Evolutionary conservation across 2,888 invertebrate genomes (phyloP), one percentile per base, ranked within the genome.

Genomic region (Ypsolopha scabrella): DNA sequence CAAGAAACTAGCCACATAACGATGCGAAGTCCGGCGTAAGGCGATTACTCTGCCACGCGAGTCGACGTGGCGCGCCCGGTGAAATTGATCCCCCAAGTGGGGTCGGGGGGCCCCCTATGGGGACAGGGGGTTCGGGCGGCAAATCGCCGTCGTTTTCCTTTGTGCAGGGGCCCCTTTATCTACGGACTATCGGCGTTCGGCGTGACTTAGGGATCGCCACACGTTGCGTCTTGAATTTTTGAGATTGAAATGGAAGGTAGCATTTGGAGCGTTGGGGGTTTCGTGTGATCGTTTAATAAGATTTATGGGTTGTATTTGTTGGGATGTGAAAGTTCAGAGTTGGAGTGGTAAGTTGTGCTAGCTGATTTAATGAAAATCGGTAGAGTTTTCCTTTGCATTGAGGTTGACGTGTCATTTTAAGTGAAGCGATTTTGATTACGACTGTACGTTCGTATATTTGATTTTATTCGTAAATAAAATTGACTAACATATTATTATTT

Each of bases 31-130:
- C 71, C 69, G 63, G 63, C 59, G 61, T 74, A 75, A 73, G 73
- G 69, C 73, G 75, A 75, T 75, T 75, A 75, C 70, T 63, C 53
- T 60, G 64, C 63, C 67, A 68, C 68, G 67, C 65, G 61, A 68
- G 67, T 64, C 63, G 70, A 65, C 67, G 70, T 70, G 68, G 67
- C 67, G 59, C 62, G 54, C 67, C 67, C 69, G 62, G 61, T 69
- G 69, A 64, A 70, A 72, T 72, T 70, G 71, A 70, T 70, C 71
- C 67, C 41, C 48, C 64, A 55, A 58, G 57, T 58, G 62, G 62
- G 58, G 55, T 46, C 41, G 44, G 51, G 53, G 58, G 55, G 59
- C 57, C 48, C n/a, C 52, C 52, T 49, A 44, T 48, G 51, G 50
- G 43, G 53, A 49, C 53, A 57, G 51, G 48, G 51, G 47, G 41